Evolutionary conservation across 2,797 vertebrate species (phyloP), one percentile per base, ranked within the genome.

Genomic region (Megaceryle alcyon): DNA sequence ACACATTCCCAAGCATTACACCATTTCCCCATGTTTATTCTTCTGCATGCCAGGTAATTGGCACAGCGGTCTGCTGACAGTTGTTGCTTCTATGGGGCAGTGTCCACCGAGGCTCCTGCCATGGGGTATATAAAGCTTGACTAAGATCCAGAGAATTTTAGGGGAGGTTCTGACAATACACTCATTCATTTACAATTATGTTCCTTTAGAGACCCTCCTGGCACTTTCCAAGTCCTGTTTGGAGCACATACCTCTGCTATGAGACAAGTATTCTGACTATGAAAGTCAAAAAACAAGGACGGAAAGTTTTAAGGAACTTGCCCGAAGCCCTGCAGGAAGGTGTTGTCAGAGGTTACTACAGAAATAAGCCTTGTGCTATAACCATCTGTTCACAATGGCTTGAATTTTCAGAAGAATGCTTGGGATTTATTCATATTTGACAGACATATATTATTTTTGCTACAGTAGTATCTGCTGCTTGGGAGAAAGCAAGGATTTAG

Each of bases 121-220:
- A 72, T 44, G 64, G 64, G 33, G 16, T 68, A 28, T 44, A 85
- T 57, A 93, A 90, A 92, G 71, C 64, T 63, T 95, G 94, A 95
- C 85, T 90, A 88, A 72, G 41, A 78, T 78, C 48, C 90, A 70
- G 66, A 28, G 88, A 89, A 93, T 96, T 92, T 77, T 92, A 92
- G 53, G 87, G 86, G 81, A 93, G 75, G 71, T 90, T 75, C 60
- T 96, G 94, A 95, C 90, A 96, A 96, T 92, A 90, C 68, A 57
- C 39, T 87, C 25, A 39, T 96, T 95, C 85, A 94, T 93, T 92
- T 87, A 91, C 96, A 95, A 92, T 95, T 92, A 88, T 0, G 0
- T 77, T 93, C 86, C 83, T 90, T 95, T 64, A 63, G 68, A 95
- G 60, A 94, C 73, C 80, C 88, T 94, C 77, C 77, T 79, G 83